Base-by-base conservation (phyloP, 2,797 vertebrate genomes). In the Acanthurus leucopareius region DNA sequence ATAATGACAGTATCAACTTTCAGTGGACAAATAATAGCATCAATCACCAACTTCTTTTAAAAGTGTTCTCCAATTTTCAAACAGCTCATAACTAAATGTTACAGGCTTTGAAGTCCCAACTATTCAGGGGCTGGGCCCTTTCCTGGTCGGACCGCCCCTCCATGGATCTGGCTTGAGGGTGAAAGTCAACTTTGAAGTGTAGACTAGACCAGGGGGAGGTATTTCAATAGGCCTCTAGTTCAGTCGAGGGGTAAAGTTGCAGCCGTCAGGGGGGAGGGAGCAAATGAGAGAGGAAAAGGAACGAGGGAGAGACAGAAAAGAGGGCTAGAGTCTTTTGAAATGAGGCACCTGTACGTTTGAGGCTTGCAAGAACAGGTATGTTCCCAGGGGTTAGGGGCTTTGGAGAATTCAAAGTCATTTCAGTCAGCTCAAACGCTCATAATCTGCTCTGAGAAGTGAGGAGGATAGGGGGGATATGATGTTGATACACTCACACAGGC, bases 161-260 rank as follows among this genome's bases (percentile, higher is more conserved):
- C 66, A 82, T 20, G 9, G 67, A 90, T 92, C 78, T 91, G 82
- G 89, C 88, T 88, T 2, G 38, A 86, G 91, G 88, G 88, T 76
- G 86, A 90, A 86, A 88, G 82, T 89, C 7, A 73, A 87, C 93
- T 94, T 94, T 94, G 90, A 94, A 93, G 92, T 93, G 87, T 88
- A 90, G 87, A 90, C 90, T 73, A 83, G 83, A 90, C 89, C 81
- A 75, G 83, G 61, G 81, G 77, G 82, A 93, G 85, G 88, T 90
- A 93, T 93, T 93, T 91, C 89, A 91, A 92, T 88, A 82, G 84
- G 79, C 82, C 87, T 79, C 82, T 70, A 63, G 79, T 89, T 88
- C 67, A 82, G 83, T 72, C 8, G 25, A 75, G 82, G 87, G 84
- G 83, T 93, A 89, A 86, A 85, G 88, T 91, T 93, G 89, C 88